Evolutionary conservation across 1,140 invertebrate genomes (phyloP).

Genomic region (Melipona quadrifasciata): DNA sequence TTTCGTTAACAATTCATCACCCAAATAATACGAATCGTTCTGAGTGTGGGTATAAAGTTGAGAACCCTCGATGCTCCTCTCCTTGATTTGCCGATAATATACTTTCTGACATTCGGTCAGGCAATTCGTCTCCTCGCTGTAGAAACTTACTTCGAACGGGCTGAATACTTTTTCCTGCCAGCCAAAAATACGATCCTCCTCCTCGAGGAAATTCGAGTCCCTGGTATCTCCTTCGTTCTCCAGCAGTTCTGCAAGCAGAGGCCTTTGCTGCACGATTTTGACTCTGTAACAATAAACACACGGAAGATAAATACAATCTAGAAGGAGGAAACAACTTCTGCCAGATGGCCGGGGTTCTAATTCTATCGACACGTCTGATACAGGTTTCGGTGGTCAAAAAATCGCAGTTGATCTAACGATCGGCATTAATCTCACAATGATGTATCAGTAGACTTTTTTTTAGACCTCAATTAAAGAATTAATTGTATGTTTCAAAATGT

Average conservation of each 20-base stretch:
- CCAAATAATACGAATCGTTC: conserved; percentile 73
- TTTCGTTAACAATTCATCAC: conserved; percentile 64
- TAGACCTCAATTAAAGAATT: not conserved
- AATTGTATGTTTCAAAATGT: not conserved
- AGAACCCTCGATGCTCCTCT: conserved; percentile 59
- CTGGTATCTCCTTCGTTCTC: conserved; percentile 74
- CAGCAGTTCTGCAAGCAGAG: conserved; percentile 76
- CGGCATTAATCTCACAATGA: not conserved
- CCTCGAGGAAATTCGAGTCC: conserved; percentile 75
- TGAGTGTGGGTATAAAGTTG: conserved; percentile 76
- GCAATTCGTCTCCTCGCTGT: conserved; percentile 77
- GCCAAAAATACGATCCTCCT: conserved; percentile 73
- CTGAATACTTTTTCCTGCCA: conserved; percentile 81
- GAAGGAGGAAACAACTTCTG: conserved; percentile 31
- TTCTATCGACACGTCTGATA: conserved; percentile 17
- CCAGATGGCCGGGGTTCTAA: conserved; percentile 60
- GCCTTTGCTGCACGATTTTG: conserved; percentile 77
- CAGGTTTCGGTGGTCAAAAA: not conserved
- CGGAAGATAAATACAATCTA: conserved; percentile 46
- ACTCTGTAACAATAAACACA: conserved; percentile 75
- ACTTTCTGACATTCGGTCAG: conserved; percentile 72
- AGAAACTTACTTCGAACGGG: conserved; percentile 74
- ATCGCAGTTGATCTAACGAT: not conserved
- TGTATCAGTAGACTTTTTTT: not conserved
- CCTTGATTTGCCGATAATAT: conserved; percentile 70